Conservation (phyloP, 2,113 vertebrate genomes). For the Benitochromis conjunctus region DNA sequence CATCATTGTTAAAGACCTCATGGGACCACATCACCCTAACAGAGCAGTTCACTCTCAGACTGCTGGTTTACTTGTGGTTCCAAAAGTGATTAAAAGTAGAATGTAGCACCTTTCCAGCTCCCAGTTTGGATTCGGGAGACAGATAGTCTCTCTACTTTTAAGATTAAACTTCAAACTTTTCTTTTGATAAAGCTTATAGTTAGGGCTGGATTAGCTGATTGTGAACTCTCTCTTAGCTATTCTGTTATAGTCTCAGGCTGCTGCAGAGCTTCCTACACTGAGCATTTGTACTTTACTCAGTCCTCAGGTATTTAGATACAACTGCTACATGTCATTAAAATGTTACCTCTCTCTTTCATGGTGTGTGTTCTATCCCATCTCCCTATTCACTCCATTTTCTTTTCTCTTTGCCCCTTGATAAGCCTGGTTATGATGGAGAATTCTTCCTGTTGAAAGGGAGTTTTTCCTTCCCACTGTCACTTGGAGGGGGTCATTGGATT, state of each 20-base stretch:
- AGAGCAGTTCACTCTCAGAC: background rate
- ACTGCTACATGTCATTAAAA: background rate
- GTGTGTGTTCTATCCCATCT: background rate
- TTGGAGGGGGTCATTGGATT: background rate
- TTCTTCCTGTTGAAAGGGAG: background rate
- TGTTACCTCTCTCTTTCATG: background rate
- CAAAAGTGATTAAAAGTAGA: background rate
- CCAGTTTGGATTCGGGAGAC: background rate
- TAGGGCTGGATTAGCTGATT: background rate
- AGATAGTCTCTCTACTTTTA: background rate
- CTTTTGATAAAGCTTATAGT: background rate
- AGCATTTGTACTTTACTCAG: background rate
- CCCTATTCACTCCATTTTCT: background rate
- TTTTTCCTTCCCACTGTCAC: background rate
- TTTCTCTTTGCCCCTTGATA: background rate
- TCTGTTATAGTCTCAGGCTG: background rate
- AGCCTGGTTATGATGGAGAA: background rate
- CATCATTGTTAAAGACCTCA: background rate
- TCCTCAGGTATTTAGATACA: background rate
- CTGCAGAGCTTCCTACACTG: background rate
- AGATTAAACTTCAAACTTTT: background rate
- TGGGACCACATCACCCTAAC: background rate
- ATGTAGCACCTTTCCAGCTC: background rate
- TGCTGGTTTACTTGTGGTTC: background rate
- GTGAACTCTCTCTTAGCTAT: background rate